A percentile compares a stretch with the other conserved stretches of the same genome.
phyloP scores from a whole-genome alignment of 2,113 vertebrate genomes.

The Turdus rufiventris region DNA sequence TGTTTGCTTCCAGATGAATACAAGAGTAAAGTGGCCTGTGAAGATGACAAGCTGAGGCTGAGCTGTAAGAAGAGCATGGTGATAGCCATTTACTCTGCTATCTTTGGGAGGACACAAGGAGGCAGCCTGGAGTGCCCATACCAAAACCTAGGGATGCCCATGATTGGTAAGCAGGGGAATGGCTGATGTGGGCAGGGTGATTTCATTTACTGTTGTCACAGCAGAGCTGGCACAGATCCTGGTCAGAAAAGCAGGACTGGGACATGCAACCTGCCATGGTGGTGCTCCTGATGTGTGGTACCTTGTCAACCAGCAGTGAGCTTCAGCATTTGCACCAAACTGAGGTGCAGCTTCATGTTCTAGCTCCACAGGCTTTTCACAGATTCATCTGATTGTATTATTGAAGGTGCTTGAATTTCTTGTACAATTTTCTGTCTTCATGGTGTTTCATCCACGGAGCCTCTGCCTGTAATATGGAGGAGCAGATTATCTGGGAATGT shows the following conservation, averaged over 20 bases:
- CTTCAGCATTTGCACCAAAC: not conserved
- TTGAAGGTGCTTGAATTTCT: not conserved
- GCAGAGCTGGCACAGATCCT: not conserved
- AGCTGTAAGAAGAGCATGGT: constrained; percentile 87
- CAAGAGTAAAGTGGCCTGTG: constrained; percentile 88
- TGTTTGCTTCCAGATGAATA: constrained; percentile 79
- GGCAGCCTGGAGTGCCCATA: constrained; percentile 84
- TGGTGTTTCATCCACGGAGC: not conserved
- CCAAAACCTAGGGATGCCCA: constrained; percentile 73
- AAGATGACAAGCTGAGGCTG: constrained; percentile 85
- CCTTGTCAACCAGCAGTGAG: not conserved
- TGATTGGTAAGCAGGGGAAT: constrained; percentile 74
- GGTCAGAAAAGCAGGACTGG: not conserved
- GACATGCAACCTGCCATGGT: not conserved
- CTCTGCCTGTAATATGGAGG: not conserved
- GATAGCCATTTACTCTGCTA: constrained; percentile 84
- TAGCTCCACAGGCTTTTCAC: not conserved
- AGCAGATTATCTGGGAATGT: not conserved
- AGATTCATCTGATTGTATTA: not conserved
- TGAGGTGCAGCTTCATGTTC: not conserved
- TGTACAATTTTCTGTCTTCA: not conserved
- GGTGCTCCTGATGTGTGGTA: not conserved
- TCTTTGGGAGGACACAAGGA: constrained; percentile 84
- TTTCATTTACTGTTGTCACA: not conserved
- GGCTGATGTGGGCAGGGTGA: not conserved